Conservation (phyloP, 2,797 vertebrate species). For the Hyperoplus lanceolatus region DNA sequence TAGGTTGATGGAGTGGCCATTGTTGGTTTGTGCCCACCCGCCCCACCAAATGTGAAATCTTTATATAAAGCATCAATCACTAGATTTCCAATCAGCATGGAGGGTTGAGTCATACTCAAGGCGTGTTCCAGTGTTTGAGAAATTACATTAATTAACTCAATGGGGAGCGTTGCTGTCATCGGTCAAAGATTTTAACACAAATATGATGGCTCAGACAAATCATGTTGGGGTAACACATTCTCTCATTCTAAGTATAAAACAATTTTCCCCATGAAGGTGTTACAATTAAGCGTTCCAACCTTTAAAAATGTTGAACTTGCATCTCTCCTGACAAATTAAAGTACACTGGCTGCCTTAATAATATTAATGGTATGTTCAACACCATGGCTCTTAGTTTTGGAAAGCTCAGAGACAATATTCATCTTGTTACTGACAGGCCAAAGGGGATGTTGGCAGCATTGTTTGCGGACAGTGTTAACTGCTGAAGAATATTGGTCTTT, state of each 20-base stretch:
- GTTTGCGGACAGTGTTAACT: neutral
- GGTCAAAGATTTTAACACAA: slow-evolving; percentile 14
- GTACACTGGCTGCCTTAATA: slow-evolving; percentile 3
- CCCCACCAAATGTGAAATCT: neutral
- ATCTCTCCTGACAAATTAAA: slow-evolving; percentile 7
- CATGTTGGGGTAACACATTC: neutral
- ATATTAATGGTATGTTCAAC: neutral
- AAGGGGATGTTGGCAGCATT: neutral
- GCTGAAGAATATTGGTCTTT: slow-evolving; percentile 2
- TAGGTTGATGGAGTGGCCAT: neutral
- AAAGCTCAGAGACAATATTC: neutral
- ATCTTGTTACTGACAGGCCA: neutral
- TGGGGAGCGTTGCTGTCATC: slow-evolving; percentile 23
- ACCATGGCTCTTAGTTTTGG: neutral
- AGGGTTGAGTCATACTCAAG: slow-evolving; percentile 8
- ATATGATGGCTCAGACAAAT: slow-evolving; percentile 2
- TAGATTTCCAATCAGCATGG: neutral
- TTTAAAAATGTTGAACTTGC: neutral
- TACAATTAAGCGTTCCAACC: slow-evolving; percentile 16
- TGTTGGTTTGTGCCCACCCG: neutral
- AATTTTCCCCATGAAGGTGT: slow-evolving; percentile 5
- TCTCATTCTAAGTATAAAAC: neutral
- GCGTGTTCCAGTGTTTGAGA: slow-evolving; percentile 10
- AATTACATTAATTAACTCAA: slow-evolving; percentile 38
- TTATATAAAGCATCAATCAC: neutral